Percentiles rank a stretch among this genome's conserved stretches.
Evolutionary conservation across 2,797 vertebrate species (phyloP).

Genomic region (Simalia tracyae): DNA sequence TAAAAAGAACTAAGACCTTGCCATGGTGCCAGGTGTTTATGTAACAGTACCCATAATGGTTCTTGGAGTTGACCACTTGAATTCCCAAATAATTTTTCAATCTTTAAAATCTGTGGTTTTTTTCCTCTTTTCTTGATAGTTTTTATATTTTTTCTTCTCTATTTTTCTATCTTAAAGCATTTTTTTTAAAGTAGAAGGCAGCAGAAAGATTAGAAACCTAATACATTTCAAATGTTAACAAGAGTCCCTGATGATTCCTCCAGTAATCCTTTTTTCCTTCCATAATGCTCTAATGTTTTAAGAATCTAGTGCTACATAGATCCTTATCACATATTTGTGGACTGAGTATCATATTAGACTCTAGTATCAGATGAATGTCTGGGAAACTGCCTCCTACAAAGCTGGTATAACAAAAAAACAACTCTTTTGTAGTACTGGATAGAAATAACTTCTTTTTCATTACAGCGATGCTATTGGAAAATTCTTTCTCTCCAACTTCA

Average conservation of each 20-base stretch:
- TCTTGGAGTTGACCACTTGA: background rate
- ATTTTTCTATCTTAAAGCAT: background rate
- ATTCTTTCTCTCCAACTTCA: background rate
- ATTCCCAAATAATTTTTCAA: background rate
- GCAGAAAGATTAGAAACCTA: background rate
- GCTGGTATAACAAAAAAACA: background rate
- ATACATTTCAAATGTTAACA: background rate
- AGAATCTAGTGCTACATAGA: background rate
- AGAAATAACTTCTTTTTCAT: background rate
- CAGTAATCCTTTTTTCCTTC: background rate
- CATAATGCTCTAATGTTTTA: background rate
- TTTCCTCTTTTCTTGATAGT: background rate
- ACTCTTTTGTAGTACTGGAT: background rate
- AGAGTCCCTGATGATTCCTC: background rate
- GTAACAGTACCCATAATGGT: background rate
- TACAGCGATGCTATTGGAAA: background rate
- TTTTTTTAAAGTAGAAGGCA: background rate
- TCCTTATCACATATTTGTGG: background rate
- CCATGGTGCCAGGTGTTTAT: background rate
- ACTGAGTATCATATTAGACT: background rate
- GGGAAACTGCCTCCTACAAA: background rate
- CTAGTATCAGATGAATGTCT: background rate
- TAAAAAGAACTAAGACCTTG: background rate
- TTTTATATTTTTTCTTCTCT: background rate
- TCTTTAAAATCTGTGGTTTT: background rate